These are phyloP conservation scores for Eristalinus aeneus DNA, from an alignment of 2,888 invertebrate species.

Conservation along the genomic window DNA sequence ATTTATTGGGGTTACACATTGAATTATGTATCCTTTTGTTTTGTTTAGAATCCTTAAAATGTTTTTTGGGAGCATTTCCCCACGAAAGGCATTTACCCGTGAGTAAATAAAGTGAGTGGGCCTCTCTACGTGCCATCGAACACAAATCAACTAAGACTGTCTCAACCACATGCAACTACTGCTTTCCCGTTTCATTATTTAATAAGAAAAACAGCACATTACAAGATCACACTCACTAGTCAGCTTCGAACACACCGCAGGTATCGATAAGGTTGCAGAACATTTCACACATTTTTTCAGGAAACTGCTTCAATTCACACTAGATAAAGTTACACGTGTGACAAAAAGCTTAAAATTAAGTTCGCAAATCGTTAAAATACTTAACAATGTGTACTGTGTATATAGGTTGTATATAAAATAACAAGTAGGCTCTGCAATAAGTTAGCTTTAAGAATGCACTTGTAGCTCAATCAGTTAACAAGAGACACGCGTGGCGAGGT, in stretches of 20 bases:
- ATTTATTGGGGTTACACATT: slow-evolving; percentile 52
- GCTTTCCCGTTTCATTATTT: not conserved
- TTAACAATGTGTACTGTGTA: slow-evolving; percentile 56
- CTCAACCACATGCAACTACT: slow-evolving; percentile 19
- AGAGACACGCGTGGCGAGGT: not conserved
- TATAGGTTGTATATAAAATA: slow-evolving; percentile 64
- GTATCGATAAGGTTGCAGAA: not conserved
- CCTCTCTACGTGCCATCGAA: slow-evolving; percentile 52
- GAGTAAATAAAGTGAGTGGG: slow-evolving; percentile 39
- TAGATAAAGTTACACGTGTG: not conserved
- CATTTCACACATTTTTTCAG: not conserved
- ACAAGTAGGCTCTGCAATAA: slow-evolving; percentile 22
- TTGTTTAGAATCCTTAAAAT: slow-evolving; percentile 37
- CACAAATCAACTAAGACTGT: slow-evolving; percentile 64
- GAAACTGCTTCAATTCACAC: not conserved
- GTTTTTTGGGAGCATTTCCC: slow-evolving; percentile 29
- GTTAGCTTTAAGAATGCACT: slow-evolving; percentile 12
- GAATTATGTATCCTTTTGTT: not conserved
- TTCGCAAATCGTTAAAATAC: not conserved
- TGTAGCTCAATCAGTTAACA: slow-evolving; percentile 2
- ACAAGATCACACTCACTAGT: slow-evolving; percentile 54
- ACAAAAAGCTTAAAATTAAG: not conserved
- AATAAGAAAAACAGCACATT: not conserved
- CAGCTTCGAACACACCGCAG: slow-evolving; percentile 26
- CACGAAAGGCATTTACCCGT: slow-evolving; percentile 57